These are phyloP conservation scores for Poecilia velifera DNA, from an alignment of 2,797 vertebrate genomes.

Conservation along the genomic window DNA sequence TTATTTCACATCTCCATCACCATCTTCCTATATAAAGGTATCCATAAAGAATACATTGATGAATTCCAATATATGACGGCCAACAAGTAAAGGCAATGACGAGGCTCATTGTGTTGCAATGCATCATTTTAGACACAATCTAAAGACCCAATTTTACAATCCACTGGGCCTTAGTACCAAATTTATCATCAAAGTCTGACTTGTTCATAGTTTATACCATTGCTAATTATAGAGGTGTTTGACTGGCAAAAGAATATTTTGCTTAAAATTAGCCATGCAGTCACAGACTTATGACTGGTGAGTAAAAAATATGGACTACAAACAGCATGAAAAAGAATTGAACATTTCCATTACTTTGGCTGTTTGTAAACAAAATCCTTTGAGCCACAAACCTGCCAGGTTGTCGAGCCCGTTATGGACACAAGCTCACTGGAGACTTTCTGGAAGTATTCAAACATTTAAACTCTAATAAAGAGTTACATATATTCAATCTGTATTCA, in stretches of 20 bases:
- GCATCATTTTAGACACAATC: not conserved
- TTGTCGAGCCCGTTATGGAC: conserved; percentile 6
- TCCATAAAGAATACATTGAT: not conserved
- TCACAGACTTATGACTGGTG: not conserved
- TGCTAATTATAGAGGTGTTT: not conserved
- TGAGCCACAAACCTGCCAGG: conserved; percentile 20
- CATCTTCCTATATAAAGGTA: not conserved
- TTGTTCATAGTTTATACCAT: not conserved
- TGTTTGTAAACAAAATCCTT: conserved; percentile 22
- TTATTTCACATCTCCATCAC: not conserved
- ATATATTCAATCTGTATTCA: not conserved
- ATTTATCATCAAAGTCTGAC: not conserved
- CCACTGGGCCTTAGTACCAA: not conserved
- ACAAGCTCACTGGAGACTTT: not conserved
- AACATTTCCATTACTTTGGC: conserved; percentile 1
- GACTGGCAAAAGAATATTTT: not conserved
- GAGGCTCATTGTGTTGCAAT: not conserved
- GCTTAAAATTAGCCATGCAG: not conserved
- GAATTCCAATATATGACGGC: not conserved
- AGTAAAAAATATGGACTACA: not conserved
- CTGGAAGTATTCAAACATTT: conserved; percentile 8
- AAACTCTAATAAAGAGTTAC: not conserved
- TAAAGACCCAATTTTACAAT: not conserved
- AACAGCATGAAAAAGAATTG: not conserved
- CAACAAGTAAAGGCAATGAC: not conserved